Evolutionary conservation across 2,113 vertebrate genomes (phyloP).

Genomic region (Thunnus thynnus): DNA sequence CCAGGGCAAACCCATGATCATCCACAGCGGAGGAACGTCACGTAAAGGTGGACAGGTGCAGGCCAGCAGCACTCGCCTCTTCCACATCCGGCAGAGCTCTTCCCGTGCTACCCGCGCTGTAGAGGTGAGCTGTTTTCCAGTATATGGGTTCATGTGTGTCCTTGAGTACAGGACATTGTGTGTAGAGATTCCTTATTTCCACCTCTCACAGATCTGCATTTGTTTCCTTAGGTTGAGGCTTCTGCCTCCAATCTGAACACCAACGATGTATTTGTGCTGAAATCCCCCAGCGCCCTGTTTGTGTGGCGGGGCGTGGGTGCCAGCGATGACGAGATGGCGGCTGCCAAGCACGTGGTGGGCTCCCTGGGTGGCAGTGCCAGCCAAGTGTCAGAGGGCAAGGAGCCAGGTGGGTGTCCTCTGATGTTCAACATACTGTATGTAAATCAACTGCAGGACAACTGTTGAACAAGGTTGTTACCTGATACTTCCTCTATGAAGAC

Average conservation of each 20-base stretch:
- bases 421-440: not conserved
- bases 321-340: slow-evolving; percentile 77
- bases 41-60: slow-evolving; percentile 79
- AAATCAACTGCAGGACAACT: not conserved
- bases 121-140: slow-evolving; percentile 75
- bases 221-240: slow-evolving; percentile 71
- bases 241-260: slow-evolving; percentile 82
- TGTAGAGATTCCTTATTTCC: not conserved
- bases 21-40: slow-evolving; percentile 85
- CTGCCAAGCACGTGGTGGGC: slow-evolving; percentile 79
- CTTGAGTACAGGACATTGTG: not conserved
- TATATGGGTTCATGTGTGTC: not conserved
- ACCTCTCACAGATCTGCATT: not conserved
- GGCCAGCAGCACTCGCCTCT: slow-evolving; percentile 77
- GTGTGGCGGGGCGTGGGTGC: slow-evolving; percentile 84
- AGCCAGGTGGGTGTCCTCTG: slow-evolving; percentile 79
- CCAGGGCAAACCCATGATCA: slow-evolving; percentile 85
- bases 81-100: slow-evolving; percentile 86
- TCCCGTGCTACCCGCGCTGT: slow-evolving; percentile 80
- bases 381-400: slow-evolving; percentile 82
- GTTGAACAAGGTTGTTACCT: not conserved
- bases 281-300: slow-evolving; percentile 58
- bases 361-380: slow-evolving; percentile 78
- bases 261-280: slow-evolving; percentile 87
- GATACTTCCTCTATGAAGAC: not conserved